Percentiles rank a stretch among this genome's conserved stretches.
These are phyloP conservation scores for Columba livia DNA, from an alignment of 2,113 vertebrate genomes.

Conservation along the genomic window DNA sequence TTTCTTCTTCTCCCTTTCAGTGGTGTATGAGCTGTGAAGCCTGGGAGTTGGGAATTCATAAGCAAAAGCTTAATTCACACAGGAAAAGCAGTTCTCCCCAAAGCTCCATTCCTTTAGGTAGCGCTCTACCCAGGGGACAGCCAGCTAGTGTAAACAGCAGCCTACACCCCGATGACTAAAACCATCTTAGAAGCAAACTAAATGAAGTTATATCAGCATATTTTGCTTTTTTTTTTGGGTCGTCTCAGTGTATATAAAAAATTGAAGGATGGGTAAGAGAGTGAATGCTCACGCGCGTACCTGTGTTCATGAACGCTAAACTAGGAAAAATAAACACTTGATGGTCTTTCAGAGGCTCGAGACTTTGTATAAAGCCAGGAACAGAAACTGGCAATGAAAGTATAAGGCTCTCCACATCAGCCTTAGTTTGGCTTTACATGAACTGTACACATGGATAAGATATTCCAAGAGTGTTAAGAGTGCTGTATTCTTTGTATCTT, in stretches of 20 bases:
- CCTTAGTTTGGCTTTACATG: background rate
- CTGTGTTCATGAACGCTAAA: background rate
- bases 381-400: background rate
- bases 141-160: constrained; percentile 40
- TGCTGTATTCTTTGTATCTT: background rate
- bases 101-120: constrained; percentile 31
- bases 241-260: background rate
- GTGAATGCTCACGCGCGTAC: background rate
- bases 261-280: background rate
- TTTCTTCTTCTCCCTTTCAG: background rate
- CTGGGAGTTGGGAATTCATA: background rate
- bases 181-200: constrained; percentile 12
- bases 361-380: background rate
- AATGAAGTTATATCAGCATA: constrained; percentile 11
- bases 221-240: background rate
- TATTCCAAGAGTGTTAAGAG: background rate
- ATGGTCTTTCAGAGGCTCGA: background rate
- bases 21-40: background rate
- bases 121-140: constrained; percentile 6
- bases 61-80: background rate
- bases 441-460: background rate
- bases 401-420: background rate
- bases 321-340: background rate
- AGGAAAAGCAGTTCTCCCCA: constrained; percentile 11
- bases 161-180: constrained; percentile 36